Conservation (phyloP, 1,140 invertebrate genomes). For the Saccostrea cuccullata region DNA sequence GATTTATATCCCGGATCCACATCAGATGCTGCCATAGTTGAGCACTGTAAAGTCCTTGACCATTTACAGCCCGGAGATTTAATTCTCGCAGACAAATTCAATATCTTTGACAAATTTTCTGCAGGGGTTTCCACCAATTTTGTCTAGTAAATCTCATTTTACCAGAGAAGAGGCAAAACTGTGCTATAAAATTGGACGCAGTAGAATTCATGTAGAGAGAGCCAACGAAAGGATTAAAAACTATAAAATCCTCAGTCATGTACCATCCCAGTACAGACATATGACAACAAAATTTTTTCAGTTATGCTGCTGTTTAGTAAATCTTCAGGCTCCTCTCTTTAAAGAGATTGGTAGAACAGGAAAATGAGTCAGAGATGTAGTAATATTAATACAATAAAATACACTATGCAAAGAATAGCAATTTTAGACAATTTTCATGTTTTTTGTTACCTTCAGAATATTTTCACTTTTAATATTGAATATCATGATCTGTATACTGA, state of each 20-base stretch:
- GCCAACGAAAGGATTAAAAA: slow-evolving; percentile 50
- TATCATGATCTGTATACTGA: no score
- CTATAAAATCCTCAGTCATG: slow-evolving; percentile 46
- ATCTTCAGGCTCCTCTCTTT: slow-evolving; percentile 43
- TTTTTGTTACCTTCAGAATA: no score
- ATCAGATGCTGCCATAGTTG: background rate
- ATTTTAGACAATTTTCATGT: no score
- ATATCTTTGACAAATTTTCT: slow-evolving; percentile 56
- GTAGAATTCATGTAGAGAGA: slow-evolving; percentile 51
- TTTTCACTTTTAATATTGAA: no score
- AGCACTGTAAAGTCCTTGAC: slow-evolving; percentile 54
- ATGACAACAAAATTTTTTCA: slow-evolving; percentile 55
- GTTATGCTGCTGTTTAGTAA: slow-evolving; percentile 37
- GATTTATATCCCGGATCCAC: slow-evolving; percentile 47
- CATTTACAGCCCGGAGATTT: slow-evolving; percentile 50
- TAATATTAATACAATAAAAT: background rate
- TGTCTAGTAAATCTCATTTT: slow-evolving; percentile 50
- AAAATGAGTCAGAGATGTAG: background rate
- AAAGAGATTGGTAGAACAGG: slow-evolving; percentile 50
- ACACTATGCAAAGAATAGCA: background rate
- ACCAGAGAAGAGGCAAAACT: slow-evolving; percentile 56
- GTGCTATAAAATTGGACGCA: slow-evolving; percentile 52
- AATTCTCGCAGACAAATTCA: slow-evolving; percentile 56
- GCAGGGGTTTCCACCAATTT: slow-evolving; percentile 58
- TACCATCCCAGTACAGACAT: slow-evolving; percentile 47